Evolutionary conservation across 2,797 vertebrate genomes (phyloP).

Genomic region (Rhincodon typus): DNA sequence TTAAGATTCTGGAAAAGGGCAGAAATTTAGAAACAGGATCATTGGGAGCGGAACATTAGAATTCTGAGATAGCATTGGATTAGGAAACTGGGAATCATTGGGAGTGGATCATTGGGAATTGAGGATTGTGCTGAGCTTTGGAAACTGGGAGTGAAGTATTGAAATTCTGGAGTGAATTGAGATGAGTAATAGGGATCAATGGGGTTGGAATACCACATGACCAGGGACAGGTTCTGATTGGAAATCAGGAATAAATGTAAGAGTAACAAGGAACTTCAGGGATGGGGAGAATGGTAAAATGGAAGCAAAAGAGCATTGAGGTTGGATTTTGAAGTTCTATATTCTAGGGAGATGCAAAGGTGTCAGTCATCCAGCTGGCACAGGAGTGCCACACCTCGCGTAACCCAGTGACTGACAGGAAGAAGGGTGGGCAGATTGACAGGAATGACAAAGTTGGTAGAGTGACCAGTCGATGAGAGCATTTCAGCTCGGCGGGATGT

Average conservation of each 20-base stretch:
- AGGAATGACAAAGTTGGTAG: background rate
- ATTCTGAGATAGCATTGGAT: background rate
- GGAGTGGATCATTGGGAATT: background rate
- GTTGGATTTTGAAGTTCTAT: background rate
- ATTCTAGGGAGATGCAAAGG: background rate
- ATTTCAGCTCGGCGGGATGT: background rate
- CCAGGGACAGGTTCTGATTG: background rate
- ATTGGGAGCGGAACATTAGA: background rate
- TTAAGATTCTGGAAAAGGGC: too few relatives aligned
- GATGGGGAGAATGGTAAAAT: too few relatives aligned
- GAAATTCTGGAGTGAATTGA: background rate
- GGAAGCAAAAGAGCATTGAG: too few relatives aligned
- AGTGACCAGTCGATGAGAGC: background rate
- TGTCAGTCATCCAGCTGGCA: slow-evolving; percentile 9
- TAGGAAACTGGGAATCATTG: too few relatives aligned
- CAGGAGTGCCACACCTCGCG: background rate
- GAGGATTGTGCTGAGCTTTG: background rate
- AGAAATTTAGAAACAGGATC: too few relatives aligned
- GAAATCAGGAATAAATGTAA: too few relatives aligned
- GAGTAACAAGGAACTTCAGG: background rate
- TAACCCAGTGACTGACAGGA: background rate
- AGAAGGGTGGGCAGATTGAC: background rate
- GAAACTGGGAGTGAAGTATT: background rate
- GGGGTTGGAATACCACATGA: too few relatives aligned
- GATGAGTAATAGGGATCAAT: too few relatives aligned